phyloP scores from a whole-genome alignment of 2,888 invertebrate species.

The Deilephila porcellus region DNA sequence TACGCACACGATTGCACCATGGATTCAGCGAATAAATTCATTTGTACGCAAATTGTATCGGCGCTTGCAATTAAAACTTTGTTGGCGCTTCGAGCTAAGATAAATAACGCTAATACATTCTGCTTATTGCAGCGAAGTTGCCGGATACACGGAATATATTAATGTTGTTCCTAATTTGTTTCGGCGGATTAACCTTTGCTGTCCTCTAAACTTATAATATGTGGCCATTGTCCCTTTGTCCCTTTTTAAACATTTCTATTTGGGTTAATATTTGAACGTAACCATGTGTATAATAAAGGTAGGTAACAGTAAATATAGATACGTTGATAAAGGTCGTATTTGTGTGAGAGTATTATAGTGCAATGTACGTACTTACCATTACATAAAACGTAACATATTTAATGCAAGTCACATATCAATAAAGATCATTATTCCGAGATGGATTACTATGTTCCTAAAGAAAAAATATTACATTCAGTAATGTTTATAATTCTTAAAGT shows the following conservation, averaged over 20 bases:
- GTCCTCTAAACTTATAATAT: constrained; percentile 66
- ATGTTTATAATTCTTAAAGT: too few species aligned
- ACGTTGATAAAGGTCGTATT: not conserved
- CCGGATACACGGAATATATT: constrained; percentile 81
- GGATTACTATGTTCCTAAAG: too few species aligned
- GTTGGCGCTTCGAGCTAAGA: constrained; percentile 82
- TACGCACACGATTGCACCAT: constrained; percentile 73
- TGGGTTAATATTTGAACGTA: constrained; percentile 30
- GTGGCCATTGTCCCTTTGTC: constrained; percentile 68
- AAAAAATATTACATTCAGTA: too few species aligned
- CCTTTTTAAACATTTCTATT: constrained; percentile 61
- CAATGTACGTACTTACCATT: not conserved
- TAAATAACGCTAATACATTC: constrained; percentile 85
- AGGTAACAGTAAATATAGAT: not conserved
- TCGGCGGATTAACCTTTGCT: constrained; percentile 77
- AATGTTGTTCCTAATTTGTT: constrained; percentile 84
- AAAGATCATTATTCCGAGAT: too few species aligned
- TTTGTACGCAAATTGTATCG: constrained; percentile 85
- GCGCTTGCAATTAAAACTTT: constrained; percentile 85
- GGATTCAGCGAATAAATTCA: constrained; percentile 84
- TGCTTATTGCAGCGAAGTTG: constrained; percentile 82
- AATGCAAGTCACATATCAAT: too few species aligned
- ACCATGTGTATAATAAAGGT: not conserved
- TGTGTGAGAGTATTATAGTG: not conserved
- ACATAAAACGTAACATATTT: not conserved